A percentile compares a stretch with the other conserved stretches of the same genome.
These are phyloP conservation scores for Lasaia peninsularis DNA, from an alignment of 1,140 invertebrate genomes.

Conservation along the genomic window DNA sequence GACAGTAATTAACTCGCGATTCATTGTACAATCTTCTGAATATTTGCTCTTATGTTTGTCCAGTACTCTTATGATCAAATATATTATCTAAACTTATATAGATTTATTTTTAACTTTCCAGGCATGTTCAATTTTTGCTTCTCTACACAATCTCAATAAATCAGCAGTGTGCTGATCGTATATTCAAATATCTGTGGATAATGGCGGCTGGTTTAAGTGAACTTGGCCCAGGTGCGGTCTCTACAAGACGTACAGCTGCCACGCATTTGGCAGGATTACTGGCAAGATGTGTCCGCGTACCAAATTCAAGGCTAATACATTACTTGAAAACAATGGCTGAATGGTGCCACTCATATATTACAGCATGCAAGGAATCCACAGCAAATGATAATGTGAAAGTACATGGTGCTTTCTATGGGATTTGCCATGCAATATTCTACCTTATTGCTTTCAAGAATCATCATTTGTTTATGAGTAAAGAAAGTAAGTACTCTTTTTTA, in stretches of 20 bases:
- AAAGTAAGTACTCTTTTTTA: slow-evolving; percentile 79
- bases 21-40: too few relatives aligned
- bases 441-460: slow-evolving; percentile 91
- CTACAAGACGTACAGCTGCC: slow-evolving; percentile 62
- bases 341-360: slow-evolving; percentile 73
- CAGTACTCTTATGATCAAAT: not conserved
- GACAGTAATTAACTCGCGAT: too few relatives aligned
- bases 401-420: slow-evolving; percentile 92
- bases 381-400: slow-evolving; percentile 73
- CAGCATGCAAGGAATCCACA: slow-evolving; percentile 60
- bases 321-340: slow-evolving; percentile 67
- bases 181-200: slow-evolving; percentile 56
- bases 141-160: slow-evolving; percentile 71
- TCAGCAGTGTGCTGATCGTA: slow-evolving; percentile 59
- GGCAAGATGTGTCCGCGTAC: slow-evolving; percentile 58
- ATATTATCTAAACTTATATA: too few relatives aligned
- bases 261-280: slow-evolving; percentile 63
- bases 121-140: slow-evolving; percentile 69
- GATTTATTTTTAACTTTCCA: slow-evolving; percentile 40
- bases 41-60: not conserved
- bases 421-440: slow-evolving; percentile 95
- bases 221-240: slow-evolving; percentile 54
- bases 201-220: slow-evolving; percentile 54
- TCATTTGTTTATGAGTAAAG: slow-evolving; percentile 86
- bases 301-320: slow-evolving; percentile 53